Evolutionary conservation across 2,888 invertebrate genomes (phyloP).

Genomic region (Torymus texanus): DNA sequence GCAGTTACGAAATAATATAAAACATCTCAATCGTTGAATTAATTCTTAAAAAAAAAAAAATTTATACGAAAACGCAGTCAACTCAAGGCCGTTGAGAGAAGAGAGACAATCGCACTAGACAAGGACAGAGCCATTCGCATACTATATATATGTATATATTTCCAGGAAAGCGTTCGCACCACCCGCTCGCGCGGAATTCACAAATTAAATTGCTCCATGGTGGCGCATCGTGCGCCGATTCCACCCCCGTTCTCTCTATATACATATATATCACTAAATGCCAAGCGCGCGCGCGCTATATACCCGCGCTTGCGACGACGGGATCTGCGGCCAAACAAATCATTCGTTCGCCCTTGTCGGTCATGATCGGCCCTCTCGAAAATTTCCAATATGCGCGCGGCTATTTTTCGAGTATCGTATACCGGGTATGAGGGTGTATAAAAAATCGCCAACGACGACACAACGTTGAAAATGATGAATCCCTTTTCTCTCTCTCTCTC

Average conservation of each 20-base stretch:
- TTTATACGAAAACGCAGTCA: too few relatives aligned
- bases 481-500: background rate
- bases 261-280: constrained; percentile 24
- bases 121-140: background rate
- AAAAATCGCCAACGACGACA: constrained; percentile 1
- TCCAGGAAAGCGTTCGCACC: constrained; percentile 61
- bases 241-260: background rate
- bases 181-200: constrained; percentile 64
- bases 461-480: background rate
- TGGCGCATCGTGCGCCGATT: background rate
- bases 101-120: too few relatives aligned
- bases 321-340: constrained; percentile 47
- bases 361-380: constrained; percentile 33
- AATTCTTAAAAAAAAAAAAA: too few relatives aligned
- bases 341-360: constrained; percentile 35
- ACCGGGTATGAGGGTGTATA: background rate
- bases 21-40: too few relatives aligned
- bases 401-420: too few relatives aligned
- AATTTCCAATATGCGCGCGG: constrained; percentile 38
- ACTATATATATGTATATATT: constrained; percentile 56
- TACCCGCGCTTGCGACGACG: constrained; percentile 1
- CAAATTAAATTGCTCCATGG: constrained; percentile 67
- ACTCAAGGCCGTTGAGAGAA: too few relatives aligned
- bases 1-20: too few relatives aligned
- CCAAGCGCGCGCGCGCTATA: background rate